Conservation (phyloP, 2,113 vertebrate genomes). For the Chitala chitala region DNA sequence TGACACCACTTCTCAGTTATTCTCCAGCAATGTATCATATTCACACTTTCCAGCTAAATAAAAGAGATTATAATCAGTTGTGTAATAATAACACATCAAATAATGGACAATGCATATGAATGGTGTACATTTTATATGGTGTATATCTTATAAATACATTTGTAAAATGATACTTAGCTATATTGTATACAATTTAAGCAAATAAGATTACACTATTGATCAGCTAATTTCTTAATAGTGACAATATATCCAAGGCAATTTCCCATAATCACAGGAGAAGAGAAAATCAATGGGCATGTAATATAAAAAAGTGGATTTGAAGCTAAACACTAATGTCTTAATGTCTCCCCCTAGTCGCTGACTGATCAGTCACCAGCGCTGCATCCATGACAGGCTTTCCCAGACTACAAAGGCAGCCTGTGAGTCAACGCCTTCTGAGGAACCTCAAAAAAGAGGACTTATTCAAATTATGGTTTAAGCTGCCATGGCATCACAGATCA, state of each 20-base stretch:
- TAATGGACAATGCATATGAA: too few species aligned
- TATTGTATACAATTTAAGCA: too few species aligned
- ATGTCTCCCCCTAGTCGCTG: not conserved
- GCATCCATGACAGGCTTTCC: not conserved
- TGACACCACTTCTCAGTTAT: too few species aligned
- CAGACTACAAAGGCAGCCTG: not conserved
- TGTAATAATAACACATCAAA: too few species aligned
- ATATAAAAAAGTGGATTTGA: conserved; percentile 1
- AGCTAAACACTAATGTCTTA: conserved; percentile 15
- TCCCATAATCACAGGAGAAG: conserved; percentile 26
- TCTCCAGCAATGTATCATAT: too few species aligned
- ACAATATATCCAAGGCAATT: conserved; percentile 17
- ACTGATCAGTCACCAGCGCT: not conserved
- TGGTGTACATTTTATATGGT: too few species aligned
- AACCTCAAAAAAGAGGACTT: conserved; percentile 6
- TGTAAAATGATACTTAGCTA: too few species aligned
- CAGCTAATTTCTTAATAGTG: not conserved
- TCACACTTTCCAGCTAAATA: too few species aligned
- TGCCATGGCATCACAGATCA: too few species aligned
- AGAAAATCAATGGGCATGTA: conserved; percentile 21
- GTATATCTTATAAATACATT: too few species aligned
- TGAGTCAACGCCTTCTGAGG: conserved; percentile 6
- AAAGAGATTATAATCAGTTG: too few species aligned
- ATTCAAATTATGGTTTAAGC: too few species aligned
- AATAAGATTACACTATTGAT: not conserved